Evolutionary conservation across 2,797 vertebrate species (phyloP).

Genomic region (Sibirionetta formosa): DNA sequence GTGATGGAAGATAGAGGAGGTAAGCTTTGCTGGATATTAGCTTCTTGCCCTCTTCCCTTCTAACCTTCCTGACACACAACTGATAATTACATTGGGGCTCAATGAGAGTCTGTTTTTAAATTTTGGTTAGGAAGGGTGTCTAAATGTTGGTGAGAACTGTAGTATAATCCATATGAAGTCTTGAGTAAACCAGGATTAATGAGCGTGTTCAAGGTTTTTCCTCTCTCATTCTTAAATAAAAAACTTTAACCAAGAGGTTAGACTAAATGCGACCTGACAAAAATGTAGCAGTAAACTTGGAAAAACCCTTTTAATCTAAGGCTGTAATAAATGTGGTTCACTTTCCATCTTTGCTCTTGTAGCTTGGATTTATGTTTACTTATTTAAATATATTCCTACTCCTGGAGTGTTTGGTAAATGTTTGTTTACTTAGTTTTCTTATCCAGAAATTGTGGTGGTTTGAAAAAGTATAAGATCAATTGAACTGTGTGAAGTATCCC

Average conservation of each 20-base stretch:
- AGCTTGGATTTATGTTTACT: neutral
- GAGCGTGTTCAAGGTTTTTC: neutral
- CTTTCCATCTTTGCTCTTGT: neutral
- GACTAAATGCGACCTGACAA: neutral
- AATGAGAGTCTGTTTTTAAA: neutral
- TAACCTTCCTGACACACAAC: neutral
- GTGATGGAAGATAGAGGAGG: rapidly evolving
- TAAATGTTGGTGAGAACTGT: neutral
- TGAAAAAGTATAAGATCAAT: neutral
- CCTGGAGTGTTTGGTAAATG: neutral
- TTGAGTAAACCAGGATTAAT: neutral
- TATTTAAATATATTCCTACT: neutral
- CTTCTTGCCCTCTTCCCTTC: neutral
- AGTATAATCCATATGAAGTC: neutral
- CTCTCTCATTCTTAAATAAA: neutral
- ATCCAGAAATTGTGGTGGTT: neutral
- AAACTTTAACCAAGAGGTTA: neutral
- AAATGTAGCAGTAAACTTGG: neutral
- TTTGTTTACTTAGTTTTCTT: neutral
- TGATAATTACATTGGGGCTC: neutral
- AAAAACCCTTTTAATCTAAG: neutral
- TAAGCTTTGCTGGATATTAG: rapidly evolving
- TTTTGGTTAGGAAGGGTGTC: neutral
- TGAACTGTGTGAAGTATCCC: neutral
- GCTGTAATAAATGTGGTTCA: neutral